Evolutionary conservation across 2,113 vertebrate species (phyloP).

Genomic region (Sarotherodon lohbergeri): DNA sequence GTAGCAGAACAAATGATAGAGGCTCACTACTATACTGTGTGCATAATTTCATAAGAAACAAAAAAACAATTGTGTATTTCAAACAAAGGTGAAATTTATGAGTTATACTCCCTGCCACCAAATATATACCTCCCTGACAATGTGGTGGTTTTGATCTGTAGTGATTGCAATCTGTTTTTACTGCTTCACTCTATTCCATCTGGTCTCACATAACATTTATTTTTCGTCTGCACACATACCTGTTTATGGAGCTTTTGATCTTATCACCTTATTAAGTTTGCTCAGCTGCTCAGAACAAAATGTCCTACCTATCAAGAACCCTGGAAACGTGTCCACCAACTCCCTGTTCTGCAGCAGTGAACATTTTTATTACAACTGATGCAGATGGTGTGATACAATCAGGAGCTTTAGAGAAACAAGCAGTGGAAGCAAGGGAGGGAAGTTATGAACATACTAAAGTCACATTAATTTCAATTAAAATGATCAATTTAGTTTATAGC

Average conservation of each 20-base stretch:
- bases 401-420: not conserved
- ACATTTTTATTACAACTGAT: not conserved
- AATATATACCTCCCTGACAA: not conserved
- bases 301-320: not conserved
- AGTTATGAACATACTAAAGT: not conserved
- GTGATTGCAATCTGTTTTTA: not conserved
- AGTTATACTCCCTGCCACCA: not conserved
- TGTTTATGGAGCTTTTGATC: not conserved
- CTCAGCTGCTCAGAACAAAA: not conserved
- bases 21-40: not conserved
- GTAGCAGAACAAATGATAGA: not conserved
- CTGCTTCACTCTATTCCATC: not conserved
- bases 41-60: not conserved
- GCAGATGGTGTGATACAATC: not conserved
- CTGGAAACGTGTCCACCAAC: not conserved
- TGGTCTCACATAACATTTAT: not conserved
- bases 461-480: not conserved
- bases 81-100: not conserved
- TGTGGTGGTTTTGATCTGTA: not conserved
- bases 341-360: not conserved
- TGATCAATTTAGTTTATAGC: not conserved
- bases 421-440: not conserved
- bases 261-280: not conserved
- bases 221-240: not conserved
- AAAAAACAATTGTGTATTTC: not conserved